Conservation (phyloP, 2,888 invertebrate species). For the Mantis religiosa region DNA sequence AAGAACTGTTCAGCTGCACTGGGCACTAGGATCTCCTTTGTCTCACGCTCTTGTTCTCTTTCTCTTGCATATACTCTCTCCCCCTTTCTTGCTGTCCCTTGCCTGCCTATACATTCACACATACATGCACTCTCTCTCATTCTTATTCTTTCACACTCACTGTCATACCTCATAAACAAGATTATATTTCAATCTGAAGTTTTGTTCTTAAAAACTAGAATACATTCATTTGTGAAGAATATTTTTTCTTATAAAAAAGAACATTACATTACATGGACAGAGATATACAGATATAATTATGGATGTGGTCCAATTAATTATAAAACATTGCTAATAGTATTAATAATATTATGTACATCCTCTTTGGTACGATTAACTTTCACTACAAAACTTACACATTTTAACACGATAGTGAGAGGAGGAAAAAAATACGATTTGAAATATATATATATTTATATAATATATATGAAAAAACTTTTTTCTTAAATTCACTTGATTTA, state of each 20-base stretch:
- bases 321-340: conserved; percentile 12
- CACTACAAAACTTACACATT: conserved; percentile 29
- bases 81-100: not conserved
- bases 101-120: not conserved
- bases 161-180: not conserved
- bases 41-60: no score
- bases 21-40: not conserved
- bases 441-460: conserved; percentile 17
- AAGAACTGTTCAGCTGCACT: not conserved
- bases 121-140: not conserved
- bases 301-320: conserved; percentile 23
- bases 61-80: not conserved
- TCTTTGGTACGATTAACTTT: conserved; percentile 29
- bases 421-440: conserved; percentile 25
- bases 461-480: conserved; percentile 1
- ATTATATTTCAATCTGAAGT: not conserved
- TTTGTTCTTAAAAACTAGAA: conserved; percentile 15
- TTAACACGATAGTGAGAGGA: conserved; percentile 22
- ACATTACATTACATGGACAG: not conserved
- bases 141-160: not conserved
- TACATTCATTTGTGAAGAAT: conserved; percentile 8
- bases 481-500: conserved; percentile 9
- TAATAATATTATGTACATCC: conserved; percentile 24
- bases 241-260: conserved; percentile 1
- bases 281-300: conserved; percentile 11